Percentiles rank a stretch among this genome's conserved stretches.
Evolutionary conservation across 2,797 vertebrate species (phyloP).

Genomic region (Oceanodroma leucorhoa): DNA sequence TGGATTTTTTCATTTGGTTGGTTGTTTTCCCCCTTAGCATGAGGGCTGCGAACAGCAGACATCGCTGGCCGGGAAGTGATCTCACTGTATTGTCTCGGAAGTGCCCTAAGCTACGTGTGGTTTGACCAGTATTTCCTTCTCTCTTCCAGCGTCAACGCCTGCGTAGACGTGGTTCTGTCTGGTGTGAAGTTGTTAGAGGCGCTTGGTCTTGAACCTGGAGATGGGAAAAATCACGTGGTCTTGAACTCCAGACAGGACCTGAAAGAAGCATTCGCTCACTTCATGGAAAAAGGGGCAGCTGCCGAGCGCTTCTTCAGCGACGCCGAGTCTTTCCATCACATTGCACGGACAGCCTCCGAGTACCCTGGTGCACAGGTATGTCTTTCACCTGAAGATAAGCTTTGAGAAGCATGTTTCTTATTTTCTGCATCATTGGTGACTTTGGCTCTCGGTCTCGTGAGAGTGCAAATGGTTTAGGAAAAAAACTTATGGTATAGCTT

Average conservation of each 20-base stretch:
- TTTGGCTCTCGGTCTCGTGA: accelerated
- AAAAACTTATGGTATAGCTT: background rate
- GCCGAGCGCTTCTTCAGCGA: slow-evolving; percentile 95
- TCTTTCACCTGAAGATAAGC: accelerated
- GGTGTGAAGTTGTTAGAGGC: slow-evolving; percentile 91
- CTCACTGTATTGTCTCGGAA: background rate
- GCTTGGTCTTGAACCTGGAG: slow-evolving; percentile 82
- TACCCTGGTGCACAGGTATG: slow-evolving; percentile 89
- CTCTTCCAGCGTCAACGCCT: slow-evolving; percentile 88
- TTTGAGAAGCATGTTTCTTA: background rate
- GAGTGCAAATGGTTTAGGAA: accelerated
- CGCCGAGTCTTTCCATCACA: slow-evolving; percentile 79
- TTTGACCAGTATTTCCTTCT: background rate
- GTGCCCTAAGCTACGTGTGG: accelerated
- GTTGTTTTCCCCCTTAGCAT: background rate
- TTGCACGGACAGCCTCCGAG: slow-evolving; percentile 84
- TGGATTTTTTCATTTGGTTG: background rate
- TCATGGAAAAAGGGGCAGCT: slow-evolving; percentile 89
- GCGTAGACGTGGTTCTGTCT: slow-evolving; percentile 93
- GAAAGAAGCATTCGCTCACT: slow-evolving; percentile 87
- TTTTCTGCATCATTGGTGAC: accelerated
- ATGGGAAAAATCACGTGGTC: slow-evolving; percentile 82
- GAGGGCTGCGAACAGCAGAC: background rate
- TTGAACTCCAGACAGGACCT: slow-evolving; percentile 85
- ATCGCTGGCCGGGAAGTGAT: background rate